These are phyloP conservation scores for Dasypus novemcinctus DNA, from an alignment of 2,113 vertebrate genomes.

Conservation along the genomic window DNA sequence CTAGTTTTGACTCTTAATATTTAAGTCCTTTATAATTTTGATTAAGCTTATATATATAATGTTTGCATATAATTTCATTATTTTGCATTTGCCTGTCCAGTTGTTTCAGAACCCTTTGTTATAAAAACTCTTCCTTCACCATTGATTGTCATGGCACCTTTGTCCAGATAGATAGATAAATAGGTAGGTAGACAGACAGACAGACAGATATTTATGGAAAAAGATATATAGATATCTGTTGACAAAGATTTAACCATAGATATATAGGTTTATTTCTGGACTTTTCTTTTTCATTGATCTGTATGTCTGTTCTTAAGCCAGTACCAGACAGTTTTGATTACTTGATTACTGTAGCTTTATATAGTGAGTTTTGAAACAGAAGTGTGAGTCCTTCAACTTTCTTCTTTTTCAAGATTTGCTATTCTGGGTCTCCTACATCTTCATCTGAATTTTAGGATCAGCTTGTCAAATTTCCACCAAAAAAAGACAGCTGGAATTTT, in stretches of 20 bases:
- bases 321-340: background rate
- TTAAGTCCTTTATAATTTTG: too few species aligned
- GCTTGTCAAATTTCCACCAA: background rate
- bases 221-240: too few species aligned
- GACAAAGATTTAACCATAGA: background rate
- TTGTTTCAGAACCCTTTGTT: too few species aligned
- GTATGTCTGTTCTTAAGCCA: background rate
- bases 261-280: background rate
- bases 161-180: background rate
- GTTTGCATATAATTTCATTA: too few species aligned
- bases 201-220: too few species aligned
- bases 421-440: background rate
- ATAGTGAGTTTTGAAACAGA: background rate
- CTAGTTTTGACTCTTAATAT: too few species aligned
- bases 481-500: background rate
- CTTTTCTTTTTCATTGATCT: background rate
- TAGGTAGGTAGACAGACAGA: too few species aligned
- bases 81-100: too few species aligned
- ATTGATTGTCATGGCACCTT: background rate
- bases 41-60: too few species aligned
- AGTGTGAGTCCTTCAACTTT: too few species aligned
- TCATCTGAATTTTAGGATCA: conserved; percentile 30
- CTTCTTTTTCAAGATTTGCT: background rate
- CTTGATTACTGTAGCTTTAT: background rate
- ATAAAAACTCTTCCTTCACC: too few species aligned